Base-by-base conservation (phyloP, 2,888 invertebrate species). In the Cephus spinipes region DNA sequence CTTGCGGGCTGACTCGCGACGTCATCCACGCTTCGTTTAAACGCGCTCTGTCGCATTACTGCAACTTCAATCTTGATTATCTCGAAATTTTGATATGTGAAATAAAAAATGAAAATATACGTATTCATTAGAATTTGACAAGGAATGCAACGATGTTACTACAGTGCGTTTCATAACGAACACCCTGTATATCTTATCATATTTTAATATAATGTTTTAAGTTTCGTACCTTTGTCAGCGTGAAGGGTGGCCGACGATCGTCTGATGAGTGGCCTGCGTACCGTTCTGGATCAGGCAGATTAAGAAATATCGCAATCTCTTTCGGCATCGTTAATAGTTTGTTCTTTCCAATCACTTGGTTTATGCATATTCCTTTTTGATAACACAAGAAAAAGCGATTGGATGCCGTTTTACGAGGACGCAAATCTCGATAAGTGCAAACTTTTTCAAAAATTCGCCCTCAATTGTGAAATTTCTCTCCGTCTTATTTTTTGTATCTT, bases 321-420 rank as follows among this genome's bases (percentile, higher is more conserved):
- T 75, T 79, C 12, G 81, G 79, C 78, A 82, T 80, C 23, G 31
- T 30, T 15, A 73, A 73, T 30, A 82, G 76, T 76, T 81, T 82
- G 69, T 82, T 74, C n/a, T 75, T 77, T 11, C 82, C 83, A 75
- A 81, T 82, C 15, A 78, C 76, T 73, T 82, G 79, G 15, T 68
- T 69, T 4, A 79, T 76, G 68, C 82, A 83, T 69, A 69, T 78
- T 30, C 82, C 79, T 32, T 80, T 75, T 32, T 33, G 78, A 74
- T 78, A 83, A 31, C 77, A 80, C 12, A 80, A 31, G 74, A 80
- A 83, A 78, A 81, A 81, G 69, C 81, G 69, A 71, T 79, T 68
- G 9, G 69, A 77, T 12, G 35, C 36, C 55, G 78, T 69, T 30
- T 68, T 75, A 34, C 74, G 23, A 32, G 81, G 83, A 23, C 80